These are phyloP conservation scores for Cyphomyrmex costatus DNA, from an alignment of 1,140 invertebrate species.

Conservation along the genomic window DNA sequence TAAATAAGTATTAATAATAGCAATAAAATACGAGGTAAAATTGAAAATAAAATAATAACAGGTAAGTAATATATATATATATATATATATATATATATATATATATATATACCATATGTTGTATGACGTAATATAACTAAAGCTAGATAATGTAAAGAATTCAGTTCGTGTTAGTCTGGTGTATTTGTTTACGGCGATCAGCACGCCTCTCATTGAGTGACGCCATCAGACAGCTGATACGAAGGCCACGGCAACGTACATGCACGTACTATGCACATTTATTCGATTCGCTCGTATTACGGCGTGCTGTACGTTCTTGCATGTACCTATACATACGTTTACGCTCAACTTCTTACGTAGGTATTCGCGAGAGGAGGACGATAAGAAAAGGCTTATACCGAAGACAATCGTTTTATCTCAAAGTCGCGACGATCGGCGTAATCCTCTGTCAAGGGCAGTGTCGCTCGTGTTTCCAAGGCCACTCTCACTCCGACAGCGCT, in stretches of 20 bases:
- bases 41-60: background rate
- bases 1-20: background rate
- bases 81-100: too few species aligned
- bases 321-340: background rate
- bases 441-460: conserved; percentile 24
- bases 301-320: background rate
- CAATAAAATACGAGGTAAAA: background rate
- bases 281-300: background rate
- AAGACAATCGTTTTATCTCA: conserved; percentile 26
- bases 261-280: conserved; percentile 37
- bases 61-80: conserved; percentile 1
- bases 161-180: background rate
- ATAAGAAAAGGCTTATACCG: conserved; percentile 15
- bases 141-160: background rate
- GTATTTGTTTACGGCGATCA: conserved; percentile 31
- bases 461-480: conserved; percentile 11
- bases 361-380: background rate
- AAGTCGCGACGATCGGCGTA: background rate
- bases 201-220: conserved; percentile 45
- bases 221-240: conserved; percentile 57
- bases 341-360: background rate
- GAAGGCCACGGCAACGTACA: conserved; percentile 40
- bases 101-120: too few species aligned
- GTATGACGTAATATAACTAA: background rate
- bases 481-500: background rate